phyloP scores from a whole-genome alignment of 1,140 invertebrate genomes.

The Ceratina australensis region DNA sequence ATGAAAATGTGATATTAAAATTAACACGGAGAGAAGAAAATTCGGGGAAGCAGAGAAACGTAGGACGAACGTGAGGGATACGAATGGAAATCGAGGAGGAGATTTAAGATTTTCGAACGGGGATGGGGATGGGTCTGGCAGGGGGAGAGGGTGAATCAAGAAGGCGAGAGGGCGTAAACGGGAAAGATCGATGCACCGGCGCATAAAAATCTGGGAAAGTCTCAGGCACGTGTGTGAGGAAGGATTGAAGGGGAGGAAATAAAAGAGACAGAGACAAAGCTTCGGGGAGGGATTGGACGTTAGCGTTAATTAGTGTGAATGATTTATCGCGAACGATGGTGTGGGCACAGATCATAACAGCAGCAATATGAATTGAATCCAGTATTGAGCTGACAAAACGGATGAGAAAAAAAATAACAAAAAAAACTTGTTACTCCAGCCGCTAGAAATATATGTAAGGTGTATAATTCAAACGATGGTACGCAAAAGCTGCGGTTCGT shows the following conservation, averaged over 20 bases:
- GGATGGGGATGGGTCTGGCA: no score
- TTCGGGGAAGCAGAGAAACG: conserved; percentile 24
- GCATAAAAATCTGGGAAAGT: background rate
- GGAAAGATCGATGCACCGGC: conserved; percentile 30
- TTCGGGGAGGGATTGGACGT: background rate
- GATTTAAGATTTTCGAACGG: conserved; percentile 1
- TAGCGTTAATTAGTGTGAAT: conserved; percentile 14
- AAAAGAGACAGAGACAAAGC: background rate
- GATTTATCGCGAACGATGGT: conserved; percentile 35
- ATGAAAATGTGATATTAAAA: conserved; percentile 71
- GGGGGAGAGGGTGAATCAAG: background rate
- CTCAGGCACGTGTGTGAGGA: conserved; percentile 7
- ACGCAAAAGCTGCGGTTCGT: conserved; percentile 34
- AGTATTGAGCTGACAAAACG: conserved; percentile 65
- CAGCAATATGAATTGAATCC: conserved; percentile 67
- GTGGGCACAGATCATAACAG: conserved; percentile 53
- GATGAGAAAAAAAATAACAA: conserved; percentile 56
- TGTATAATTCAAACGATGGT: conserved; percentile 40
- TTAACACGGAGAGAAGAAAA: conserved; percentile 57
- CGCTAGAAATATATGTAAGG: conserved; percentile 64
- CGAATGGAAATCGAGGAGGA: conserved; percentile 7
- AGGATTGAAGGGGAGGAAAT: background rate
- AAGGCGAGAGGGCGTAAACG: background rate
- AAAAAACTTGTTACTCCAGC: conserved; percentile 66
- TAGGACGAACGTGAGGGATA: background rate